Base-by-base conservation (phyloP, 1,140 invertebrate genomes). In the Habropoda laboriosa region DNA sequence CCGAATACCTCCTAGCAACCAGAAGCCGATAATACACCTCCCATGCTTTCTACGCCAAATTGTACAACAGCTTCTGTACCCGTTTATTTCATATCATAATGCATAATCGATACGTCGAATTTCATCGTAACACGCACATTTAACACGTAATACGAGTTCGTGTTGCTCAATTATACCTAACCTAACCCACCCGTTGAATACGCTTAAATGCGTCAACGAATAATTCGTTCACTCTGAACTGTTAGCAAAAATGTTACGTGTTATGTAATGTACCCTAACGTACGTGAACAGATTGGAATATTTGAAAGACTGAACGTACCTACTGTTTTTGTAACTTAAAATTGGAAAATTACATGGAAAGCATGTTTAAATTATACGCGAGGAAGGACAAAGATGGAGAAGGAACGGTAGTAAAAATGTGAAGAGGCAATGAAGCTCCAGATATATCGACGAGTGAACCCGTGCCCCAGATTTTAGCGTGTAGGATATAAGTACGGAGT, bases 1-100 rank as follows among this genome's bases (percentile, higher is more conserved):
- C 60, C n/a, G 79, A 70, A 66, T 76, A 74, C 76, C 73, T 85
- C 76, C 73, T 85, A 83, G 70, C 82, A 87, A 87, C 77, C 83
- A 49, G 74, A 80, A 80, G 24, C 85, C 70, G 76, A 82, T 86
- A 82, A 87, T 83, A 72, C 55, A 21, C 72, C 63, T 77, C n/a
- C 55, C 57, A 66, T 49, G 76, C 70, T 61, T 76, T 45, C 30
- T 21, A 35, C 21, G 49, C 18, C 24, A 10, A 55, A 55, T 16
- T 18, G 13, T 27, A 55, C 1, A 49, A 38, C 10, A 35, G 10
- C 40, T 30, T 66, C 4, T 30, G 18, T 5, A 40, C n/a, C 13
- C 21, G 2, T 42, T 24, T 27, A 47, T 32, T 32, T 18, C 6
- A 45, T 16, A 24, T 42, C 24, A 3, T 12, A 8, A 66, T 42